Base-by-base conservation (phyloP, 23 tunicate genomes). In the Styela plicata region DNA sequence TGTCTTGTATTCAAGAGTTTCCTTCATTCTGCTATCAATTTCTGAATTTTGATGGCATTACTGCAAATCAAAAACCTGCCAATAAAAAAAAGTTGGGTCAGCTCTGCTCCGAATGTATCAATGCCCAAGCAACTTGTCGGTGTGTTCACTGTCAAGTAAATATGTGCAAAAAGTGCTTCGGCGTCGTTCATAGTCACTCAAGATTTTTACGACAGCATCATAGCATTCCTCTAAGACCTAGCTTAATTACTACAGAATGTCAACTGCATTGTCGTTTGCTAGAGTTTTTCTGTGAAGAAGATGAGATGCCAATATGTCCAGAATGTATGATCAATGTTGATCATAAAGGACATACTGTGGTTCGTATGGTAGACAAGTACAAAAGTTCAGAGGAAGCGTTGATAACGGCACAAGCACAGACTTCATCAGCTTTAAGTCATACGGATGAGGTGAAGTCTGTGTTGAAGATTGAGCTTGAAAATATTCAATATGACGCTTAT, bases 201-300 rank as follows among this genome's bases (percentile, higher is more conserved):
- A 27, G 33, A 76, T 24, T 76, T 22, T 44, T 44, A 18, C 18
- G 64, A 65, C 66, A 76, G 31, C 81, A 76, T 76, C 27, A 27
- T 10, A 36, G 53, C 21, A 57, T 76, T 20, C 63, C 64, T 7
- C 1, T 76, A 30, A 24, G 81, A 44, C 31, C 64, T 0, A 76
- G 81, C 44, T 29, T 76, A 30, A 44, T 44, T 0, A 44, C 52
- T 0, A 76, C 66, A 29, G 66, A 76, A 57, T 82, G 85, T 70
- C 27, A 31, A 7, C 28, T 69, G 1, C 85, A 82, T 5, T 22
- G 69, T 68, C 34, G 75, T 24, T 34, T 82, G 24, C 24, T 82
- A 31, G 85, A 82, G 33, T 71, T 34, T 70, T 82, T 29, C 68
- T 82, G 85, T 28, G 76, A 69, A 29, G 78, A 70, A 35, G 85